These are phyloP conservation scores for Sylvia atricapilla DNA, from an alignment of 2,113 vertebrate genomes.

Conservation along the genomic window DNA sequence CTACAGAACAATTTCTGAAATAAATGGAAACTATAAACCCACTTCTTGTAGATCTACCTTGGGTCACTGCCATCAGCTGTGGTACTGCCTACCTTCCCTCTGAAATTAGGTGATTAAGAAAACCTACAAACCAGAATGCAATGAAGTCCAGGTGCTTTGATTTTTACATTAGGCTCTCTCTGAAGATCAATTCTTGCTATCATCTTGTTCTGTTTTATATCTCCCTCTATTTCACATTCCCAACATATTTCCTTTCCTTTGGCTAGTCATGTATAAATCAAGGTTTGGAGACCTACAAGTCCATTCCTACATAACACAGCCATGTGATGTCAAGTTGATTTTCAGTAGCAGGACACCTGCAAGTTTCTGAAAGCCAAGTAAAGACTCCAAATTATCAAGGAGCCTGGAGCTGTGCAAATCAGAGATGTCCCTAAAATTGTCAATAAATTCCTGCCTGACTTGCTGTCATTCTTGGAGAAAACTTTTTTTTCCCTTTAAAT, in stretches of 20 bases:
- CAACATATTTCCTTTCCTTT: not conserved
- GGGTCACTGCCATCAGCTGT: not conserved
- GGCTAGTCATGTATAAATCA: not conserved
- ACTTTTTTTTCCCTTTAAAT: not conserved
- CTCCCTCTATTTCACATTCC: not conserved
- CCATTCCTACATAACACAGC: not conserved
- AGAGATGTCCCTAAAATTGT: not conserved
- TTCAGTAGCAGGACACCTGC: not conserved
- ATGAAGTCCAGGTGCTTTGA: not conserved
- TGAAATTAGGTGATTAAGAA: not conserved
- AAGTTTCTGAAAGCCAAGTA: not conserved
- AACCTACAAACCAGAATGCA: not conserved
- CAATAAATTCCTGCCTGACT: not conserved
- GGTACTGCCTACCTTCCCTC: not conserved
- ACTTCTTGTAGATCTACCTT: not conserved
- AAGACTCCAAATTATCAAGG: not conserved
- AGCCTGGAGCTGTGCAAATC: not conserved
- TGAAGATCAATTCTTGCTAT: not conserved
- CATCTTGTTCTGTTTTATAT: not conserved
- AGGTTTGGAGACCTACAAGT: not conserved
- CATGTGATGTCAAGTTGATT: not conserved
- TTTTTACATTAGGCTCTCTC: not conserved
- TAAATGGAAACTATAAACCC: conserved; percentile 1
- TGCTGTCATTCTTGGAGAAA: not conserved
- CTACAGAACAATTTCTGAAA: not conserved